Percentiles rank a stretch among this genome's conserved stretches.
phyloP scores from a whole-genome alignment of 1,140 invertebrate species.

The Calephelis virginiensis region DNA sequence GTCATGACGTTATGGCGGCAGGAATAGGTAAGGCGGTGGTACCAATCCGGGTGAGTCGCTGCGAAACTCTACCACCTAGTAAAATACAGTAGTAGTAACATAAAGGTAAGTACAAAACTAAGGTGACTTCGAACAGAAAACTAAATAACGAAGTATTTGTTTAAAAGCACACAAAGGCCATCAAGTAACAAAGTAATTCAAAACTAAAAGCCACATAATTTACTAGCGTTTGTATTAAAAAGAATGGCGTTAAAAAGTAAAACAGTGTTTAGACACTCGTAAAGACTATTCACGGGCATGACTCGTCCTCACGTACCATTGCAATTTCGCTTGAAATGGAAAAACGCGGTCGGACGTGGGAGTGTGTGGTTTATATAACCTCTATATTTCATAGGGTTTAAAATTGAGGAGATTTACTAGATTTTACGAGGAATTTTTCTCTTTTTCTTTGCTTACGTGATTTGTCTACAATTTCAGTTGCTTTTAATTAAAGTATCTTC shows the following conservation, averaged over 20 bases:
- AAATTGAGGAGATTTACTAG: slow-evolving; percentile 15
- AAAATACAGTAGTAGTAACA: too few species aligned
- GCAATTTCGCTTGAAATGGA: slow-evolving; percentile 30
- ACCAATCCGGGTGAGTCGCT: too few species aligned
- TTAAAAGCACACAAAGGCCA: too few species aligned
- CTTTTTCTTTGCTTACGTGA: not conserved
- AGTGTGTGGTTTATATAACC: slow-evolving; percentile 25
- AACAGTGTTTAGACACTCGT: slow-evolving; percentile 25
- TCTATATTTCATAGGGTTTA: slow-evolving; percentile 18
- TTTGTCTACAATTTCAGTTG: not conserved
- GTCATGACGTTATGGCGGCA: too few species aligned
- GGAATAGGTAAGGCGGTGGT: too few species aligned
- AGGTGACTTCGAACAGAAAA: too few species aligned
- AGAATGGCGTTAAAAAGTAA: slow-evolving; percentile 23
- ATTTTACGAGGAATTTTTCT: not conserved
- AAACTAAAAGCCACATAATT: slow-evolving; percentile 8
- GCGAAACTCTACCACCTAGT: too few species aligned
- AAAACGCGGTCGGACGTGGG: slow-evolving; percentile 26
- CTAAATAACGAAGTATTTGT: too few species aligned
- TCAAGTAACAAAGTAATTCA: slow-evolving; percentile 2
- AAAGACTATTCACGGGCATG: slow-evolving; percentile 8
- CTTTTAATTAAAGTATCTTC: too few species aligned
- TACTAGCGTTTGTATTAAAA: not conserved
- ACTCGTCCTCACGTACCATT: slow-evolving; percentile 23
- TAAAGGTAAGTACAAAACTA: too few species aligned